Percentiles rank a stretch among this genome's conserved stretches.
phyloP scores from a whole-genome alignment of 2,888 invertebrate species.

The Cenopis cana region DNA sequence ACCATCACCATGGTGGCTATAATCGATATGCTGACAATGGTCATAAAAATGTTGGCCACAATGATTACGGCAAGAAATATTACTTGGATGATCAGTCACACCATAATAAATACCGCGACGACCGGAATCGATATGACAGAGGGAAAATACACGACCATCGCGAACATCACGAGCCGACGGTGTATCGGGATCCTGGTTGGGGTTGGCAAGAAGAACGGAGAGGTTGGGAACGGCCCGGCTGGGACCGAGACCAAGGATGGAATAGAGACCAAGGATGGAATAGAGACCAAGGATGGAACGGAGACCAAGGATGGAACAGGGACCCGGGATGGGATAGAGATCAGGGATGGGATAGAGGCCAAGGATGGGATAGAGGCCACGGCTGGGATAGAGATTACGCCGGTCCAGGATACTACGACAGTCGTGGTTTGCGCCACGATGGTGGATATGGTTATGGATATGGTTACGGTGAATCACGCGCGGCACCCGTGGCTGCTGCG shows the following conservation, averaged over 20 bases:
- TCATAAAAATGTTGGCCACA: conserved; percentile 69
- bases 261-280: conserved; percentile 44
- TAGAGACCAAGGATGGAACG: conserved; percentile 53
- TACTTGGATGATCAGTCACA: conserved; percentile 75
- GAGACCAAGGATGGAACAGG: conserved; percentile 52
- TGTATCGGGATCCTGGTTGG: conserved; percentile 66
- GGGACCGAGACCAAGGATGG: conserved; percentile 45
- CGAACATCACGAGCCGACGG: conserved; percentile 63
- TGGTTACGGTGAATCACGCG: conserved; percentile 74
- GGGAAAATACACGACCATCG: conserved; percentile 69
- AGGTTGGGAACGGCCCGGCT: conserved; percentile 57
- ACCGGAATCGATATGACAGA: conserved; percentile 70
- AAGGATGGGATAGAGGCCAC: conserved; percentile 58
- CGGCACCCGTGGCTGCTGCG: conserved; percentile 61
- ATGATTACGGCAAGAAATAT: conserved; percentile 77
- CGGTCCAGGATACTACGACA: conserved; percentile 75
- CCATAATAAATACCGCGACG: conserved; percentile 74
- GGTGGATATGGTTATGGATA: conserved; percentile 77
- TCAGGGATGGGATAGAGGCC: conserved; percentile 59
- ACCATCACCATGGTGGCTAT: conserved; percentile 72
- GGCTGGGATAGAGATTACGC: conserved; percentile 71
- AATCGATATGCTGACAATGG: conserved; percentile 74
- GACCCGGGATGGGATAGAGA: conserved; percentile 59
- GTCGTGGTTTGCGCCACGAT: conserved; percentile 72
- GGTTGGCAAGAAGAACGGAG: conserved; percentile 66